A percentile compares a stretch with the other conserved stretches of the same genome.
Evolutionary conservation across 1,140 invertebrate species (phyloP).

Genomic region (Zaprionus gabonicus): DNA sequence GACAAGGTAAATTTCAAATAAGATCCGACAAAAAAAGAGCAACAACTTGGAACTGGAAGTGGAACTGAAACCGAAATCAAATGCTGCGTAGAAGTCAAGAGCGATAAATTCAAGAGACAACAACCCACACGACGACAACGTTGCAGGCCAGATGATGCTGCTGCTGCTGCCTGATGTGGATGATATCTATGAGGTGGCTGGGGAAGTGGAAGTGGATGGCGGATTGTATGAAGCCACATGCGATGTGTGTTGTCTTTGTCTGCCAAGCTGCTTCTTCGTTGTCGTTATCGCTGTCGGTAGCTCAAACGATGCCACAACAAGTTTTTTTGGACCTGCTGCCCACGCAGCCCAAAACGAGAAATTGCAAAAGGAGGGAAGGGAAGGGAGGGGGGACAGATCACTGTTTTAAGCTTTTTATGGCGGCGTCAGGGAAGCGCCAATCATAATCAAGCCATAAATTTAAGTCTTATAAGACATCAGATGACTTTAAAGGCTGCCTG

Average conservation of each 20-base stretch:
- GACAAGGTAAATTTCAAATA: constrained; percentile 61
- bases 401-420: constrained; percentile 36
- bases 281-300: constrained; percentile 36
- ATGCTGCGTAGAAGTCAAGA: constrained; percentile 70
- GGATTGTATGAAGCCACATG: constrained; percentile 3
- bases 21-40: constrained; percentile 41
- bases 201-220: constrained; percentile 21
- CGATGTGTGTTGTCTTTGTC: constrained; percentile 12
- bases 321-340: constrained; percentile 46
- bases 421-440: constrained; percentile 50
- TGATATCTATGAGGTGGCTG: constrained; percentile 14
- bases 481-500: constrained; percentile 31
- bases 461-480: constrained; percentile 37
- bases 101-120: constrained; percentile 73
- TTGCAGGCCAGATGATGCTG: constrained; percentile 18
- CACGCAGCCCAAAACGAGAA: constrained; percentile 39
- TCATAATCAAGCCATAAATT: constrained; percentile 49
- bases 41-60: not conserved
- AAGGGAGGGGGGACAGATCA: not conserved
- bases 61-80: constrained; percentile 22
- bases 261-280: constrained; percentile 10
- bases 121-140: constrained; percentile 57
- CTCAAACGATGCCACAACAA: constrained; percentile 48
- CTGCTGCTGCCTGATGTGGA: not conserved
- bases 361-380: not conserved